These are phyloP conservation scores for Macrophya annulata DNA, from an alignment of 2,888 invertebrate species.

Conservation along the genomic window DNA sequence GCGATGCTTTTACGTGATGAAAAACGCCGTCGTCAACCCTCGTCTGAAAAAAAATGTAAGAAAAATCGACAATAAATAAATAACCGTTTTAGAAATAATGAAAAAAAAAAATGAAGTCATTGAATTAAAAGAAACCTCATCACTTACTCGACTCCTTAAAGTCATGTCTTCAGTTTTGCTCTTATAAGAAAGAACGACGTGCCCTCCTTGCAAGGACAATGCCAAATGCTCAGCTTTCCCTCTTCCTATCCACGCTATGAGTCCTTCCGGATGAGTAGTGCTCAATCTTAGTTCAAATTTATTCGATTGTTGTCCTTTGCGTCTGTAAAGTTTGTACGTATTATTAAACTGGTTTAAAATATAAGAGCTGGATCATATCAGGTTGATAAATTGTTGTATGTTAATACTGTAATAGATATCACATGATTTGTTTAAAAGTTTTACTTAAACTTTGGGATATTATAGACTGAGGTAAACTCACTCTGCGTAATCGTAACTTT, in stretches of 20 bases:
- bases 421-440: conserved; percentile 17
- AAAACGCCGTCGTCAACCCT: conserved; percentile 76
- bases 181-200: conserved; percentile 75
- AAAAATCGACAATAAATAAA: background rate
- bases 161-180: conserved; percentile 74
- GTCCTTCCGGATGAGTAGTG: conserved; percentile 75
- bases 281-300: conserved; percentile 76
- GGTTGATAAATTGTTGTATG: background rate
- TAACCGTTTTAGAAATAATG: background rate
- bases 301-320: conserved; percentile 76
- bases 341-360: background rate
- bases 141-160: conserved; percentile 74
- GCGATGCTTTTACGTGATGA: conserved; percentile 74
- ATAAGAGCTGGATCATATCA: background rate
- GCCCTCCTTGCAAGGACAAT: conserved; percentile 74
- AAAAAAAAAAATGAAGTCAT: background rate
- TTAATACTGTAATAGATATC: background rate
- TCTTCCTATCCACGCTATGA: conserved; percentile 77
- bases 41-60: conserved; percentile 66
- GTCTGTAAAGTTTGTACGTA: conserved; percentile 66
- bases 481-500: conserved; percentile 77
- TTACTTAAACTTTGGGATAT: background rate
- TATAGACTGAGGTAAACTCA: conserved; percentile 68
- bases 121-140: background rate
- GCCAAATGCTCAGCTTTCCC: conserved; percentile 75